Evolutionary conservation across 2,888 invertebrate genomes (phyloP).

Genomic region (Bembecia ichneumoniformis): DNA sequence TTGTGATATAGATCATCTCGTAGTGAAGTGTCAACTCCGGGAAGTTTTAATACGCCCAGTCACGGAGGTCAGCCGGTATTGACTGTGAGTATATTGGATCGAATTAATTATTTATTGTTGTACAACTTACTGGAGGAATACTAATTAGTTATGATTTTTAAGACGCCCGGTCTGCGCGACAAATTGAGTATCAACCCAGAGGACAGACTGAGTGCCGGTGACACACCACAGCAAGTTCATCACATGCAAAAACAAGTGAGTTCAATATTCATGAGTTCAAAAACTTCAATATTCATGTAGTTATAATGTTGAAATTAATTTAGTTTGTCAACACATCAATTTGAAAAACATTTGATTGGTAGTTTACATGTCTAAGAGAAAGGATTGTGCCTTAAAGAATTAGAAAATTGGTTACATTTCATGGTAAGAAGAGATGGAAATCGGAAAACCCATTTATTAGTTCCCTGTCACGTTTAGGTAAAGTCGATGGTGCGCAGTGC

Average conservation of each 20-base stretch:
- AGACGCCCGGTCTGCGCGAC: constrained; percentile 87
- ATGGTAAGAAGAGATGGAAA: too few species aligned
- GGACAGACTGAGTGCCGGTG: constrained; percentile 79
- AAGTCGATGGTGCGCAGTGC: constrained; percentile 84
- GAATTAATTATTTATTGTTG: too few species aligned
- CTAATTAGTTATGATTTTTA: constrained; percentile 9
- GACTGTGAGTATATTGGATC: constrained; percentile 24
- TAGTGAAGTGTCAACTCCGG: constrained; percentile 73
- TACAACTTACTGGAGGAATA: neutral
- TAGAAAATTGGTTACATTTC: too few species aligned
- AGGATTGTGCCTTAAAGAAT: too few species aligned
- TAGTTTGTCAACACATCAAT: too few species aligned
- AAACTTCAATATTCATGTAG: neutral
- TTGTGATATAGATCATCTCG: constrained; percentile 69
- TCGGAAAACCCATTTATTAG: neutral
- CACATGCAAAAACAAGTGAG: constrained; percentile 78
- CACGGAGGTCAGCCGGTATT: constrained; percentile 36
- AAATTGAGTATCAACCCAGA: constrained; percentile 96
- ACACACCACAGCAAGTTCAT: constrained; percentile 78
- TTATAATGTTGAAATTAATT: too few species aligned
- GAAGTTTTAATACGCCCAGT: constrained; percentile 75
- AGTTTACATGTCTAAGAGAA: too few species aligned
- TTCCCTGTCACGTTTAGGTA: constrained; percentile 27
- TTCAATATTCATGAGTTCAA: neutral
- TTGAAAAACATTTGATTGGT: too few species aligned